phyloP scores from a whole-genome alignment of 2,888 invertebrate genomes.

The Zhengitettix transpicula region DNA sequence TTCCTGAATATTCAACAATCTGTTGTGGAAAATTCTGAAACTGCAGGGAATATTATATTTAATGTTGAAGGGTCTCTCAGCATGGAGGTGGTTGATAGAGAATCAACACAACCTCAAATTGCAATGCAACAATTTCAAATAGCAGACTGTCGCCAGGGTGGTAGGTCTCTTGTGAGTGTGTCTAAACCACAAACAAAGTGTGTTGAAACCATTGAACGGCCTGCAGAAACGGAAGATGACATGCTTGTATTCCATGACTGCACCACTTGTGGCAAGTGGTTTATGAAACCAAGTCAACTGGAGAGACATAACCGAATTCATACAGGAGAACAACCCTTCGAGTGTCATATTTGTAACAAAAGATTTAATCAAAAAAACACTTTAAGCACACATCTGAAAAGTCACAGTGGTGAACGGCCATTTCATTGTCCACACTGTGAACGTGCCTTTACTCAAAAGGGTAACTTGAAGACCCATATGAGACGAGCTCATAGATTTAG shows the following conservation, averaged over 20 bases:
- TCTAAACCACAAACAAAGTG: not conserved
- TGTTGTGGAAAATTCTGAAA: slow-evolving; percentile 3
- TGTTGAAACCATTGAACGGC: not conserved
- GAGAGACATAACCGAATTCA: slow-evolving; percentile 36
- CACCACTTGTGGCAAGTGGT: slow-evolving; percentile 30
- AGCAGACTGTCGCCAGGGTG: slow-evolving; percentile 2
- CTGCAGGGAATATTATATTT: slow-evolving; percentile 11
- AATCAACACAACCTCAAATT: not conserved
- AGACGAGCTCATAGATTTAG: slow-evolving; percentile 29
- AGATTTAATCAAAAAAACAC: slow-evolving; percentile 42
- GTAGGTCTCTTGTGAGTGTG: not conserved
- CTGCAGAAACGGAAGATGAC: slow-evolving; percentile 1
- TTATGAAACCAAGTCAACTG: slow-evolving; percentile 35
- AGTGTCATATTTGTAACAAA: slow-evolving; percentile 37
- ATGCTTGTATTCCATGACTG: slow-evolving; percentile 7
- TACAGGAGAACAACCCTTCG: slow-evolving; percentile 38
- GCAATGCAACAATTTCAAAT: slow-evolving; percentile 1
- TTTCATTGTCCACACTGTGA: slow-evolving; percentile 38
- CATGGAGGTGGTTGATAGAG: slow-evolving; percentile 2
- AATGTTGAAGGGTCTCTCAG: slow-evolving; percentile 1
- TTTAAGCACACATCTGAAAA: slow-evolving; percentile 38
- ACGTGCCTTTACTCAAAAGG: slow-evolving; percentile 39
- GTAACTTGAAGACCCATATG: slow-evolving; percentile 41
- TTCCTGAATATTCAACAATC: slow-evolving; percentile 11
- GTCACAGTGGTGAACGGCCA: slow-evolving; percentile 38